These are phyloP conservation scores for Prionace glauca DNA, from an alignment of 2,797 vertebrate species.

Conservation along the genomic window DNA sequence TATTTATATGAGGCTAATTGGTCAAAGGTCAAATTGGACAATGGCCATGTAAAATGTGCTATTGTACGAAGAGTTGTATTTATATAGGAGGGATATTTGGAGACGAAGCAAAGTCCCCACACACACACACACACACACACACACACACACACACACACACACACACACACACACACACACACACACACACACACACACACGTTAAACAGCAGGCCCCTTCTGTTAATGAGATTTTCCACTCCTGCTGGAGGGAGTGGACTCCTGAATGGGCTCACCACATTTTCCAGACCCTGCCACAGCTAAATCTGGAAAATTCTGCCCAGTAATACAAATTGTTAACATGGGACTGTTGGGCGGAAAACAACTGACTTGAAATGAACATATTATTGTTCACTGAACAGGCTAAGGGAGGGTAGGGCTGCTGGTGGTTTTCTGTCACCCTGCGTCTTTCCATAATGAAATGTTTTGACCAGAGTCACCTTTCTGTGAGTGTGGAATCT, in stretches of 20 bases:
- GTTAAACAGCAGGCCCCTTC: not conserved
- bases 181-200: not conserved
- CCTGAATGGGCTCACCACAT: too few relatives aligned
- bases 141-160: too few relatives aligned
- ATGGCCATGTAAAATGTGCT: not conserved
- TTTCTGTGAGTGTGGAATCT: not conserved
- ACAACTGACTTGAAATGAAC: not conserved
- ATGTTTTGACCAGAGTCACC: not conserved
- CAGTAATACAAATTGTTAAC: not conserved
- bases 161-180: too few relatives aligned
- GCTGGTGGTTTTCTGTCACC: not conserved
- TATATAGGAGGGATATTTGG: not conserved
- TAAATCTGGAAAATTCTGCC: too few relatives aligned
- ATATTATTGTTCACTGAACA: not conserved
- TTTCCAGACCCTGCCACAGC: too few relatives aligned
- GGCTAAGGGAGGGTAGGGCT: not conserved
- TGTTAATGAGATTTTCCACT: too few relatives aligned
- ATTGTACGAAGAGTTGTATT: not conserved
- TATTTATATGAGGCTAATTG: not conserved
- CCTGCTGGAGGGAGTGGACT: too few relatives aligned
- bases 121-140: too few relatives aligned
- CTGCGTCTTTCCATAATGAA: not conserved
- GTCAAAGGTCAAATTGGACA: not conserved
- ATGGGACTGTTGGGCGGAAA: not conserved
- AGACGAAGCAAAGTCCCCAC: too few relatives aligned